Evolutionary conservation across 1,140 invertebrate genomes (phyloP).

Genomic region (Lasaia peninsularis): DNA sequence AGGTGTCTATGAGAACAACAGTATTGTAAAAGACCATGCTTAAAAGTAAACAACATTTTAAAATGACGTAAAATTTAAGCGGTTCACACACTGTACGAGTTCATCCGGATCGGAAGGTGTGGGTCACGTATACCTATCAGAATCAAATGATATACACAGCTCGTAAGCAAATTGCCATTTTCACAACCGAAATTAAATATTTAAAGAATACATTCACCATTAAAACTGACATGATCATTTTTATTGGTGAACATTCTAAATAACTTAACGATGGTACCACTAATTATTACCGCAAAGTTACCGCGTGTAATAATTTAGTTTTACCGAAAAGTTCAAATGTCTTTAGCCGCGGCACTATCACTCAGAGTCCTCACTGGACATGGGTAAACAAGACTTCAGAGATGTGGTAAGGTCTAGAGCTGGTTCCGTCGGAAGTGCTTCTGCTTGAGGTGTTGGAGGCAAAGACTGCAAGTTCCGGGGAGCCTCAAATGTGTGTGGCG

Average conservation of each 20-base stretch:
- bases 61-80: too few species aligned
- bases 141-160: constrained; percentile 52
- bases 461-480: neutral
- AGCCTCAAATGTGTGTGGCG: neutral
- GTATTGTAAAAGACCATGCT: too few species aligned
- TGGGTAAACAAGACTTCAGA: constrained; percentile 36
- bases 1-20: too few species aligned
- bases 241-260: constrained; percentile 32
- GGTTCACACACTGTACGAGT: too few species aligned
- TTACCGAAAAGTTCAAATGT: constrained; percentile 42
- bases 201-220: constrained; percentile 54
- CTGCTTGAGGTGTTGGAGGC: neutral
- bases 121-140: constrained; percentile 24
- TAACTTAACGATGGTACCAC: constrained; percentile 55
- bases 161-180: constrained; percentile 74
- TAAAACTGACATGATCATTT: constrained; percentile 8
- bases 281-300: constrained; percentile 44
- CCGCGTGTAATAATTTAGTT: constrained; percentile 42
- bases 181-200: constrained; percentile 77
- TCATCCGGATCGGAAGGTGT: too few species aligned
- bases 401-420: constrained; percentile 55
- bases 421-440: constrained; percentile 19
- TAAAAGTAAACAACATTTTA: too few species aligned
- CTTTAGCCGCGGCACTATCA: constrained; percentile 64
- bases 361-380: constrained; percentile 50